Conservation (phyloP, 2,888 invertebrate genomes). For the Tenthredo scrophulariae region DNA sequence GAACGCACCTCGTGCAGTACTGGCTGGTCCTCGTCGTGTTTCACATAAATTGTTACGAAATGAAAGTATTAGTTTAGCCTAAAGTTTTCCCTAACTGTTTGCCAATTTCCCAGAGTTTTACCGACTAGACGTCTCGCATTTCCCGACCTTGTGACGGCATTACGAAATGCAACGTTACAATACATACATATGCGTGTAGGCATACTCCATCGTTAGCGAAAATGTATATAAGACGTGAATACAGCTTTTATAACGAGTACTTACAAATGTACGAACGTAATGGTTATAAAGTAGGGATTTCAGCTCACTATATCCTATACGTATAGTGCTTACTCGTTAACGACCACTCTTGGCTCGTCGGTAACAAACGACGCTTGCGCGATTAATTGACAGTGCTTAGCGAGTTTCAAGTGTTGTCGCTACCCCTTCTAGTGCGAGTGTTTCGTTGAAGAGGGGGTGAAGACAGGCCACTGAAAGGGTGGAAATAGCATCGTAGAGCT, state of each 20-base stretch:
- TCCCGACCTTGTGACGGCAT: no score
- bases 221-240: background rate
- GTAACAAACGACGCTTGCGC: constrained; percentile 32
- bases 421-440: constrained; percentile 11
- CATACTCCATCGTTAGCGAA: background rate
- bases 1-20: no score
- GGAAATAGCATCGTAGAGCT: constrained; percentile 31
- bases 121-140: no score
- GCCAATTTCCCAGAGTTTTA: no score
- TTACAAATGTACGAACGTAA: background rate
- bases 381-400: constrained; percentile 45
- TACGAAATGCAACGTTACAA: no score
- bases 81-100: no score
- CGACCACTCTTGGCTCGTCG: constrained; percentile 44
- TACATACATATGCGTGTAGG: background rate
- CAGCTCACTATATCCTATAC: constrained; percentile 18
- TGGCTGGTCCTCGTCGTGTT: no score
- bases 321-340: constrained; percentile 42
- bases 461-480: constrained; percentile 10
- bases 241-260: background rate
- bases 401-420: constrained; percentile 44
- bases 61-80: no score
- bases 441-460: constrained; percentile 5
- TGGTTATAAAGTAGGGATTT: constrained; percentile 34
- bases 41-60: no score